Base-by-base conservation (phyloP, 2,797 vertebrate genomes). In the Halcyon chelicuti region DNA sequence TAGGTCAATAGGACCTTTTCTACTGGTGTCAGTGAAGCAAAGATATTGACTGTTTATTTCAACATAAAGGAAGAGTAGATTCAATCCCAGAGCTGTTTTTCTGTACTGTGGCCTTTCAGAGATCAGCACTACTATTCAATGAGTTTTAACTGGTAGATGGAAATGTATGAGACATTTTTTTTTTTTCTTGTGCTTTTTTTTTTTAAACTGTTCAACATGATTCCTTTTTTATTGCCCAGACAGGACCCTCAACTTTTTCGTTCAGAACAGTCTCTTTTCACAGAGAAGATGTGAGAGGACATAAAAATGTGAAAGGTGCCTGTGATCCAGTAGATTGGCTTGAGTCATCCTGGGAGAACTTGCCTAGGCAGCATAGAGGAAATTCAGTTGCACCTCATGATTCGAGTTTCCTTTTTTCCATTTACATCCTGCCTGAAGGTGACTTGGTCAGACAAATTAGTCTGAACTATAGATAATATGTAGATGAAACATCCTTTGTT, bases 111-210 rank as follows among this genome's bases (percentile, higher is more conserved):
- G 7, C 18, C 20, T 70, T 65, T 65, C 54, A 17, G n/a, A 78
- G 14, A 33, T 63, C 8, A 33, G 28, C 1, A 8, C 40, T 78
- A 12, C 21, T 68, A 8, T 57, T 70, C 18, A 68, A 1, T 15
- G 22, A 71, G 22, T n/a, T 72, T 81, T 39, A 81, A 39, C 0
- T 63, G 23, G 7, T n/a, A 28, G 0, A 0, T 15, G 15, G 37
- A 70, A 65, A 47, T 12, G 1, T 19, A 29, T 1, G 0, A 42
- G 46, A 33, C 15, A 26, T 5, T 17, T 57, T 57, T 15, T 57
- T 57, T 15, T 31, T n/a, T 19, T 21, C 7, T 20, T n/a, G 7
- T 57, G 28, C 11, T 16, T 51, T 51, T 14, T 14, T 29, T 18
- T 54, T 52, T 29, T 28, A 17, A 37, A 35, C 35, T 18, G 9